These are phyloP conservation scores for Drosophila nannoptera DNA, from an alignment of 1,140 invertebrate species.

Conservation along the genomic window DNA sequence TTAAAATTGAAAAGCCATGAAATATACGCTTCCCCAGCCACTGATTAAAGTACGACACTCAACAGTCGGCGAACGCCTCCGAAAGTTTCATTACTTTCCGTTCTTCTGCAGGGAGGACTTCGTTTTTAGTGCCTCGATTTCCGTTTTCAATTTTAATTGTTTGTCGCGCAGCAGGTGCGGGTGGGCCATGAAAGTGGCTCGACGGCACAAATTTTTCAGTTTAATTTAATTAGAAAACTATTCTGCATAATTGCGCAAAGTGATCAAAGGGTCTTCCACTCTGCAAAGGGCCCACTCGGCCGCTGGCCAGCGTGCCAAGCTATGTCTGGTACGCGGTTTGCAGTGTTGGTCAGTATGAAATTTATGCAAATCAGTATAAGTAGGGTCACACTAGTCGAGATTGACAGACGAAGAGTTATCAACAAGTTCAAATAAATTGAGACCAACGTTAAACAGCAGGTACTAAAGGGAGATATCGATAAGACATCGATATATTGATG, in stretches of 20 bases:
- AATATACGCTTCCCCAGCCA: conserved; percentile 45
- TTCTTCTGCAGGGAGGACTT: conserved; percentile 16
- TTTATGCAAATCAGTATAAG: conserved; percentile 38
- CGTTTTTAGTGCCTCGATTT: conserved; percentile 16
- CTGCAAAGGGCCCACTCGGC: conserved; percentile 1
- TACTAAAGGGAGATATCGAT: too few relatives aligned
- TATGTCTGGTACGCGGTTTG: neutral
- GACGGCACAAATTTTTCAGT: conserved; percentile 26
- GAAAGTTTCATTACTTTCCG: conserved; percentile 22
- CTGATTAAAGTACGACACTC: neutral
- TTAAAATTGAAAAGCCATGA: conserved; percentile 77
- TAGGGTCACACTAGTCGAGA: neutral
- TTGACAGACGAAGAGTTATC: too few relatives aligned
- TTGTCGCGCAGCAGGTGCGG: conserved; percentile 63
- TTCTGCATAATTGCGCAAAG: conserved; percentile 61
- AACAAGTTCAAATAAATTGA: too few relatives aligned
- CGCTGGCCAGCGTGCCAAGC: neutral
- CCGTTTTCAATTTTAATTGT: conserved; percentile 53
- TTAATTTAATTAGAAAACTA: conserved; percentile 67
- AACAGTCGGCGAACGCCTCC: conserved; percentile 1
- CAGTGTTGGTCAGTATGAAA: conserved; percentile 6
- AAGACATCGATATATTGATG: too few relatives aligned
- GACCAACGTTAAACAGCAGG: too few relatives aligned
- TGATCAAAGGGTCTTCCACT: conserved; percentile 42
- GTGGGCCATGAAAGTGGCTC: conserved; percentile 63